These are phyloP conservation scores for Plectus sambesii DNA, from an alignment of 1,140 invertebrate genomes.

Conservation along the genomic window DNA sequence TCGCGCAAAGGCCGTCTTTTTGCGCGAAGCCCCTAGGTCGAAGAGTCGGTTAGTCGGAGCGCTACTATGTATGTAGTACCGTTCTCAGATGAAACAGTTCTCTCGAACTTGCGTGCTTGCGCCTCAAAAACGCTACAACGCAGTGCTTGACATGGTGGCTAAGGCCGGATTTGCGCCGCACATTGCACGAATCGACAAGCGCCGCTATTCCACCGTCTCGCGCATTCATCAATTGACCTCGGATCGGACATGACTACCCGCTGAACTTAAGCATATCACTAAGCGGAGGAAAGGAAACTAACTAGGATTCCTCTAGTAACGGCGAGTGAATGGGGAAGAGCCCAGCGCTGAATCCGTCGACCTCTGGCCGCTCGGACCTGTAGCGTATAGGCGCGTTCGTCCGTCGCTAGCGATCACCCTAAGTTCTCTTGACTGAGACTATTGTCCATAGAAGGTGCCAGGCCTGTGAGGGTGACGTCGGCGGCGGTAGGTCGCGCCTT, in stretches of 20 bases:
- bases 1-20: too few relatives aligned
- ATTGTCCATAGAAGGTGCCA: conserved; percentile 62
- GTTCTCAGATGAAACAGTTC: too few relatives aligned
- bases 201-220: too few relatives aligned
- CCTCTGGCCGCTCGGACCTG: conserved; percentile 53
- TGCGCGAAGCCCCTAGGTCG: too few relatives aligned
- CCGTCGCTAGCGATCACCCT: conserved; percentile 10
- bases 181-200: too few relatives aligned
- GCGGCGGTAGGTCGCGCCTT: conserved; percentile 48
- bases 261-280: conserved; percentile 77
- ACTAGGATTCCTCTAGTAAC: conserved; percentile 73
- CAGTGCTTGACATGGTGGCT: too few relatives aligned
- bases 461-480: conserved; percentile 55
- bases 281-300: conserved; percentile 84
- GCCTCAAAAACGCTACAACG: too few relatives aligned
- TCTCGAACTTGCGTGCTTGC: too few relatives aligned
- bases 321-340: conserved; percentile 70
- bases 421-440: conserved; percentile 51
- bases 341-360: conserved; percentile 56
- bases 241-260: conserved; percentile 61
- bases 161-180: too few relatives aligned
- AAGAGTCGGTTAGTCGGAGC: too few relatives aligned
- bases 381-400: conserved; percentile 57
- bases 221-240: conserved; percentile 51
- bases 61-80: too few relatives aligned